Percentiles rank a stretch among this genome's conserved stretches.
Conservation (phyloP, 2,113 vertebrate species). For the Sorex fumeus region DNA sequence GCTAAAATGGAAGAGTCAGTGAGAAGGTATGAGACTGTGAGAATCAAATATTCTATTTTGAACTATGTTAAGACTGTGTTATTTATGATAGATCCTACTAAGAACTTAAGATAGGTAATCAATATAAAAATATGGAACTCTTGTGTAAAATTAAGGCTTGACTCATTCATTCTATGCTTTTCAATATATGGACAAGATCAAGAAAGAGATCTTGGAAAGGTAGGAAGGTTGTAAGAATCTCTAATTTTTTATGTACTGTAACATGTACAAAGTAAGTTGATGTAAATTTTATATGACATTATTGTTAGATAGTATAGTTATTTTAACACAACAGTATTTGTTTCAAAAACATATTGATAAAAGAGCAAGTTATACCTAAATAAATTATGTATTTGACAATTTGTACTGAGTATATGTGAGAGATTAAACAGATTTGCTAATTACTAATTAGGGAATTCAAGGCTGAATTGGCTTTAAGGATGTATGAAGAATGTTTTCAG, state of each 20-base stretch:
- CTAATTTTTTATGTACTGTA: neutral
- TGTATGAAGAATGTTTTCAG: neutral
- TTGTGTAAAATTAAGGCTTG: neutral
- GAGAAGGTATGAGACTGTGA: neutral
- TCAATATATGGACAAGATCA: neutral
- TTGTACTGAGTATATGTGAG: neutral
- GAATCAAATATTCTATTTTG: neutral
- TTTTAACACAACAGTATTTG: neutral
- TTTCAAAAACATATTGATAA: neutral
- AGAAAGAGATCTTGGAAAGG: neutral
- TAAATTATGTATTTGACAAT: neutral
- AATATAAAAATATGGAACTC: neutral
- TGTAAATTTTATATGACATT: neutral
- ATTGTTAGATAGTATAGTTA: neutral
- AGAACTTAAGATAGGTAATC: neutral
- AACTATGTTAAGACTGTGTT: neutral
- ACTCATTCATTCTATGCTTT: neutral
- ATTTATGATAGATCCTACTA: neutral
- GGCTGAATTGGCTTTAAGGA: slow-evolving; percentile 4
- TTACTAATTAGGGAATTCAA: neutral
- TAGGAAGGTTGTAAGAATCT: neutral
- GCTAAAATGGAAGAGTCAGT: neutral
- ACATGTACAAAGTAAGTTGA: neutral
- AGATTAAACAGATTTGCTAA: neutral
- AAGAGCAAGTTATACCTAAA: neutral